These are phyloP conservation scores for Homarus americanus DNA, from an alignment of 1,140 invertebrate species.

Conservation along the genomic window DNA sequence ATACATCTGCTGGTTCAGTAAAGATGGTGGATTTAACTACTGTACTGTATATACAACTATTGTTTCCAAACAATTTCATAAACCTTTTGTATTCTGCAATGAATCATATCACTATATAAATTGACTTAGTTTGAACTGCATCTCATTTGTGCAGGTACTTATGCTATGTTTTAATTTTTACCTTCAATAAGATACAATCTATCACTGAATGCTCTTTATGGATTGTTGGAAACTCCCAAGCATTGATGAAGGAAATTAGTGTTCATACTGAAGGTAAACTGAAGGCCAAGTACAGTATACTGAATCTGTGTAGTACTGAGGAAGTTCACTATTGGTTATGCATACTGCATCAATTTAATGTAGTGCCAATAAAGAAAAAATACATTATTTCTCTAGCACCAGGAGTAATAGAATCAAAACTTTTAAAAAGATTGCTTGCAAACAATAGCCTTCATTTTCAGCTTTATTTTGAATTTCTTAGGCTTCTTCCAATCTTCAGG, in stretches of 20 bases:
- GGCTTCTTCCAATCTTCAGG: constrained; percentile 15
- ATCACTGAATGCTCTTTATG: too few species aligned
- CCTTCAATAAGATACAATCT: not conserved
- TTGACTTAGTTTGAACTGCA: not conserved
- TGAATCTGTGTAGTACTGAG: too few species aligned
- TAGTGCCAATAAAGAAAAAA: too few species aligned
- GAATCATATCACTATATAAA: not conserved
- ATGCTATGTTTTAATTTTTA: too few species aligned
- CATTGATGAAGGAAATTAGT: too few species aligned
- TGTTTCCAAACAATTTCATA: constrained; percentile 12
- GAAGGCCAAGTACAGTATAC: too few species aligned
- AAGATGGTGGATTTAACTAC: constrained; percentile 9
- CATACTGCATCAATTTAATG: too few species aligned
- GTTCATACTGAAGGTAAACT: too few species aligned
- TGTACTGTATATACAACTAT: not conserved
- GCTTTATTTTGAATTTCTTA: not conserved
- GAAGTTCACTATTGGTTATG: too few species aligned
- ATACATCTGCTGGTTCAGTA: constrained; percentile 20
- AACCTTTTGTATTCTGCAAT: not conserved
- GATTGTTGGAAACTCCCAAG: too few species aligned
- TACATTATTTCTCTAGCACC: too few species aligned
- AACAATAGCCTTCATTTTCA: constrained; percentile 9
- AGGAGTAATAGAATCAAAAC: not conserved
- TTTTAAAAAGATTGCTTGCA: constrained; percentile 17
- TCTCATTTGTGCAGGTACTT: too few species aligned